phyloP scores from a whole-genome alignment of 2,113 vertebrate genomes.

The Pseudorectes ferrugineus region DNA sequence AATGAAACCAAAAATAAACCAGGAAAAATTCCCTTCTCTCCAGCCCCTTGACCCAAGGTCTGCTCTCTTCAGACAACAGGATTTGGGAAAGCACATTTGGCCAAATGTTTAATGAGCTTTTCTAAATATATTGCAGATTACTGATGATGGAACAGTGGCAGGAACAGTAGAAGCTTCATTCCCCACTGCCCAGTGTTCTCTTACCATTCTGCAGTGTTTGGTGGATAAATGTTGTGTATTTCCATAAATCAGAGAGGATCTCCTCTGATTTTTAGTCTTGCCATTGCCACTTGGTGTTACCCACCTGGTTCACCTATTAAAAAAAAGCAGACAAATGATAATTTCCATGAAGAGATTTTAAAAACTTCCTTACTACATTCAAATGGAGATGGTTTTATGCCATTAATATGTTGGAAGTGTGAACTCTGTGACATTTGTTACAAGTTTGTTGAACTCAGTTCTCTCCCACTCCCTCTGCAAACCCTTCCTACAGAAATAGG shows the following conservation, averaged over 20 bases:
- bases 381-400: background rate
- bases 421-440: background rate
- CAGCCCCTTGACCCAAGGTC: background rate
- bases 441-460: background rate
- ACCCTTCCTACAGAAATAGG: background rate
- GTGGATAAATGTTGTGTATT: background rate
- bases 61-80: background rate
- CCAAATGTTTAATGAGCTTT: background rate
- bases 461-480: background rate
- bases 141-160: background rate
- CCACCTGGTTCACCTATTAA: background rate
- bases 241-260: background rate
- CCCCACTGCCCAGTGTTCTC: background rate
- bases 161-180: background rate
- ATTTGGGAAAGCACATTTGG: background rate
- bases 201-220: background rate
- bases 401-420: background rate
- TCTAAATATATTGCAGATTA: background rate
- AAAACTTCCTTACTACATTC: constrained; percentile 29
- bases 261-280: background rate
- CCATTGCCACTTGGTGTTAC: background rate
- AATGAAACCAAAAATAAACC: constrained; percentile 17
- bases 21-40: background rate
- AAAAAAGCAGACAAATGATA: background rate
- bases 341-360: constrained; percentile 4